phyloP scores from a whole-genome alignment of 2,888 invertebrate genomes.

The Chymomyza fuscimana region DNA sequence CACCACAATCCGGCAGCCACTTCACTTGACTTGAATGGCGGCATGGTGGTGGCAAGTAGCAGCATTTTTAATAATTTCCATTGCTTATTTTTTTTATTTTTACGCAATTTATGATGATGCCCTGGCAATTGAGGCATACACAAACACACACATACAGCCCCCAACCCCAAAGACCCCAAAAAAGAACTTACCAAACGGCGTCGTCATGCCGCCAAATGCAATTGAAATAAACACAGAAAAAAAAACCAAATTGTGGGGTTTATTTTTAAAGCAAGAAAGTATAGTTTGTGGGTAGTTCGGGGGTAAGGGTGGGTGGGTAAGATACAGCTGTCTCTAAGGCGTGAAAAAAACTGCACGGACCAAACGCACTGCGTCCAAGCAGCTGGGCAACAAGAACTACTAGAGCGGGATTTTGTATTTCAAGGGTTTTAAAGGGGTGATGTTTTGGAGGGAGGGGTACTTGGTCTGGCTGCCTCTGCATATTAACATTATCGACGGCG shows the following conservation, averaged over 20 bases:
- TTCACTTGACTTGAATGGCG: constrained; percentile 44
- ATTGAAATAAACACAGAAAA: constrained; percentile 68
- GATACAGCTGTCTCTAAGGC: not conserved
- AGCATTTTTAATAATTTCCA: constrained; percentile 69
- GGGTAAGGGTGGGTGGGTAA: not conserved
- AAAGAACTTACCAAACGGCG: constrained; percentile 16
- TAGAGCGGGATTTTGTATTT: constrained; percentile 30
- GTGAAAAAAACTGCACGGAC: constrained; percentile 14
- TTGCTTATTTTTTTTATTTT: constrained; percentile 38
- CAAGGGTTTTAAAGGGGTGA: constrained; percentile 40
- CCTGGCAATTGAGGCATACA: constrained; percentile 7
- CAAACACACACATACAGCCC: not conserved
- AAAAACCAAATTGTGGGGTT: constrained; percentile 31
- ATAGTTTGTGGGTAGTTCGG: constrained; percentile 12
- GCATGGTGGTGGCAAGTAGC: not conserved
- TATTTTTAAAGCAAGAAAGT: constrained; percentile 7
- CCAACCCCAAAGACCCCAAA: not conserved
- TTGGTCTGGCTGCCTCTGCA: not conserved
- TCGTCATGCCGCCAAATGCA: constrained; percentile 55
- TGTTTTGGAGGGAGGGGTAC: not conserved
- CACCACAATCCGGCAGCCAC: constrained; percentile 39
- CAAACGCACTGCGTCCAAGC: not conserved
- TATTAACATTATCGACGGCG: not conserved
- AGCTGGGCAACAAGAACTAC: constrained; percentile 29
- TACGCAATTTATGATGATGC: constrained; percentile 58